These are phyloP conservation scores for Pachymerium ferrugineum DNA, from an alignment of 2,888 invertebrate genomes.

Conservation along the genomic window DNA sequence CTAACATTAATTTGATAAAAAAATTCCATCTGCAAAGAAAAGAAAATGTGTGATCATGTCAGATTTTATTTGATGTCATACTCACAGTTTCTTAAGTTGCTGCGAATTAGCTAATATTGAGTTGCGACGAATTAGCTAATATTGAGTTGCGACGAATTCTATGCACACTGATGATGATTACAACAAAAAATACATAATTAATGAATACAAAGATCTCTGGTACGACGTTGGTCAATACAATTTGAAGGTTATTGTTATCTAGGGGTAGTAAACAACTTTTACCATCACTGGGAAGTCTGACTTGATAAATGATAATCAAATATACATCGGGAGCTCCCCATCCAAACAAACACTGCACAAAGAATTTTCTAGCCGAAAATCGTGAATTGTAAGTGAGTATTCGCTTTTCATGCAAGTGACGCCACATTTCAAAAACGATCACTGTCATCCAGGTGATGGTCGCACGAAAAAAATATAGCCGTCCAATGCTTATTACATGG, in stretches of 20 bases:
- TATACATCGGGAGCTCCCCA: neutral
- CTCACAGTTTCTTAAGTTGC: neutral
- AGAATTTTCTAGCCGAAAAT: neutral
- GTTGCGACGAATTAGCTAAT: too few species aligned
- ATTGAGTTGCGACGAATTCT: neutral
- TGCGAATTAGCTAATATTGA: neutral
- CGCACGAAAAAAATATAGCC: neutral
- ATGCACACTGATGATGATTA: neutral
- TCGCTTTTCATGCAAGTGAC: constrained; percentile 20
- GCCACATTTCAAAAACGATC: neutral
- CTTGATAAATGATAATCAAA: neutral
- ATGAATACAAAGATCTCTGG: neutral
- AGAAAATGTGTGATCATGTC: neutral
- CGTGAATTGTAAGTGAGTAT: neutral
- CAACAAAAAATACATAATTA: neutral
- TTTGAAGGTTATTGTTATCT: neutral
- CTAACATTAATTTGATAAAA: neutral
- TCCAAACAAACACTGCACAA: neutral
- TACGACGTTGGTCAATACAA: neutral
- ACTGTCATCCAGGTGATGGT: neutral
- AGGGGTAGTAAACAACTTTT: neutral
- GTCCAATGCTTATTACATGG: neutral
- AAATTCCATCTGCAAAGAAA: neutral
- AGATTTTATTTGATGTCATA: too few species aligned
- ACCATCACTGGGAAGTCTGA: neutral